phyloP scores from a whole-genome alignment of 2,888 invertebrate species.

The Cheilosia variabilis region DNA sequence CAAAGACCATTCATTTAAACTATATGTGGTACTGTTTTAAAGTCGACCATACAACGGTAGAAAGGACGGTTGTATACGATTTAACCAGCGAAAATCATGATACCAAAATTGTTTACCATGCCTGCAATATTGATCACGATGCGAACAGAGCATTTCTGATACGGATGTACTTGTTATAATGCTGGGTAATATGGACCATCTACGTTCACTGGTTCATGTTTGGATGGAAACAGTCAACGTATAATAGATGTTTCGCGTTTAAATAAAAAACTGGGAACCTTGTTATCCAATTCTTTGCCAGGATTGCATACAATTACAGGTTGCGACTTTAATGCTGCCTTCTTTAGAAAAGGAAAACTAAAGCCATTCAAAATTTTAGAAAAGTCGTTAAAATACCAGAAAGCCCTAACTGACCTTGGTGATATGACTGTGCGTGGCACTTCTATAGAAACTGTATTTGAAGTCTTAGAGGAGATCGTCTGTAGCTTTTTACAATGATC shows the following conservation, averaged over 20 bases:
- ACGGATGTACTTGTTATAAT: not conserved
- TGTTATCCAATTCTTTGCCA: not conserved
- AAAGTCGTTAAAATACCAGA: not conserved
- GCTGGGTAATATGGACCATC: not conserved
- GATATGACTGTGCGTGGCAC: not conserved
- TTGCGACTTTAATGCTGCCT: not conserved
- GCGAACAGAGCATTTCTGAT: not conserved
- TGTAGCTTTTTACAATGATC: not conserved
- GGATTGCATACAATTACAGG: not conserved
- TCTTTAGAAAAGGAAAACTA: not conserved
- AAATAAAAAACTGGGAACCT: not conserved
- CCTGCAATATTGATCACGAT: not conserved
- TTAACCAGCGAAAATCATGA: not conserved
- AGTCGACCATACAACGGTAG: not conserved
- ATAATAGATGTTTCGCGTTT: not conserved
- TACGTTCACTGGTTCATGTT: not conserved
- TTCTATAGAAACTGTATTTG: not conserved
- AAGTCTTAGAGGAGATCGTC: not conserved
- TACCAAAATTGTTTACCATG: not conserved
- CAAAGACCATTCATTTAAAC: not conserved
- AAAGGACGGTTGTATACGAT: not conserved
- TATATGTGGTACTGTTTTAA: not conserved
- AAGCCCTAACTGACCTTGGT: not conserved
- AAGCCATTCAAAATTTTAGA: not conserved
- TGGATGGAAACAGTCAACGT: not conserved